Conservation (phyloP, 2,113 vertebrate species). For the Trematocara marginatum region DNA sequence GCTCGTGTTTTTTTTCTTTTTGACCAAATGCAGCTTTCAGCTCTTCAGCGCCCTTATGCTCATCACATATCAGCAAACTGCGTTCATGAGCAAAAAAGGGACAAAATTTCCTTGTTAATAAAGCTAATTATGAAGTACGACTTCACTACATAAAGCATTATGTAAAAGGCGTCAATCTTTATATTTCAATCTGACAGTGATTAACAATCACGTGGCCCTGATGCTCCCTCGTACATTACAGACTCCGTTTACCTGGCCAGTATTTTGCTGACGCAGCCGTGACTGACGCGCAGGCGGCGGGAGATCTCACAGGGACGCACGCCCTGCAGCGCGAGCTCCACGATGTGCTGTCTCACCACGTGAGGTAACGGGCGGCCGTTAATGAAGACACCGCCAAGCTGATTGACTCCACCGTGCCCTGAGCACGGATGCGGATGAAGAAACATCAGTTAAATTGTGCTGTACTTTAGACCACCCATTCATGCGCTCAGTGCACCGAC, state of each 20-base stretch:
- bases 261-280: slow-evolving; percentile 63
- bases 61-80: neutral
- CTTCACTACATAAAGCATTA: neutral
- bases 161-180: neutral
- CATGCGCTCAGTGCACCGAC: neutral
- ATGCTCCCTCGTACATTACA: neutral
- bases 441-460: neutral
- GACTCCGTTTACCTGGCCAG: slow-evolving; percentile 23
- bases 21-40: neutral
- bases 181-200: neutral
- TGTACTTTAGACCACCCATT: neutral
- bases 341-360: slow-evolving; percentile 35
- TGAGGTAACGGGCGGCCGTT: slow-evolving; percentile 54
- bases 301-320: slow-evolving; percentile 58
- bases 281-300: slow-evolving; percentile 54
- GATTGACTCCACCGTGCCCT: slow-evolving; percentile 49
- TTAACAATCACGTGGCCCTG: neutral
- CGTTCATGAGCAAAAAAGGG: neutral
- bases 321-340: slow-evolving; percentile 40
- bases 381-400: slow-evolving; percentile 58
- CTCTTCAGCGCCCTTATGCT: neutral
- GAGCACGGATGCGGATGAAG: neutral
- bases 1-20: neutral
- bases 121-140: neutral
- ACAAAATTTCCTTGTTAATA: neutral